Conservation (phyloP, 1,140 invertebrate species). For the Drosophila sturtevanti region DNA sequence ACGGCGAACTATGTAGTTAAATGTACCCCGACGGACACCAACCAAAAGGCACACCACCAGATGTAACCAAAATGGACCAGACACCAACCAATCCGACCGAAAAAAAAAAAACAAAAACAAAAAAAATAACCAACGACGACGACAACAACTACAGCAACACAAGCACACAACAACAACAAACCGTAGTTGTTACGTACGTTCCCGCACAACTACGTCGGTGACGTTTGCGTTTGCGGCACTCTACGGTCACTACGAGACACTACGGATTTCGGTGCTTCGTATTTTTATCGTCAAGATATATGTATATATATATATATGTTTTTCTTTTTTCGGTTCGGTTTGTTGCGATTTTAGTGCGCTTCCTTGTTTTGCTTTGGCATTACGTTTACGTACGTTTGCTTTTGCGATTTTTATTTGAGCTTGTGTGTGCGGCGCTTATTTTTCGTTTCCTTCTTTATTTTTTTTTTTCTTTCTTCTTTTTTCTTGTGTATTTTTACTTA, state of each 20-base stretch:
- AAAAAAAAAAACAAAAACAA: background rate
- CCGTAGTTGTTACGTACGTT: no score
- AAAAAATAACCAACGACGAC: no score
- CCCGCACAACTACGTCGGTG: no score
- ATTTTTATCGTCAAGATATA: conserved; percentile 7
- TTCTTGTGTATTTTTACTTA: background rate
- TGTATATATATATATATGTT: no score
- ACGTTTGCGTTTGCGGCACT: no score
- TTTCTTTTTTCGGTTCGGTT: background rate
- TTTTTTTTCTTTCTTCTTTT: conserved; percentile 4
- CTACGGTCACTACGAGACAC: background rate
- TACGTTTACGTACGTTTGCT: conserved; percentile 13
- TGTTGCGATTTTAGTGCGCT: background rate
- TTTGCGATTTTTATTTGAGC: background rate
- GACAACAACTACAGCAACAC: background rate
- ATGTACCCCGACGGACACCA: background rate
- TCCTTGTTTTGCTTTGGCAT: background rate
- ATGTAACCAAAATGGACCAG: background rate
- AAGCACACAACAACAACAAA: conserved; percentile 2
- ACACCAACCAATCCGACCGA: conserved; percentile 13
- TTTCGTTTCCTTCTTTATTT: background rate
- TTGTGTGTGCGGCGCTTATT: background rate
- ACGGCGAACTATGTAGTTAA: conserved; percentile 21
- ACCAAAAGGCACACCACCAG: background rate
- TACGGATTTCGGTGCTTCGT: conserved; percentile 3